A percentile compares a stretch with the other conserved stretches of the same genome.
Evolutionary conservation across 2,888 invertebrate genomes (phyloP).

Genomic region (Sphinx pinastri): DNA sequence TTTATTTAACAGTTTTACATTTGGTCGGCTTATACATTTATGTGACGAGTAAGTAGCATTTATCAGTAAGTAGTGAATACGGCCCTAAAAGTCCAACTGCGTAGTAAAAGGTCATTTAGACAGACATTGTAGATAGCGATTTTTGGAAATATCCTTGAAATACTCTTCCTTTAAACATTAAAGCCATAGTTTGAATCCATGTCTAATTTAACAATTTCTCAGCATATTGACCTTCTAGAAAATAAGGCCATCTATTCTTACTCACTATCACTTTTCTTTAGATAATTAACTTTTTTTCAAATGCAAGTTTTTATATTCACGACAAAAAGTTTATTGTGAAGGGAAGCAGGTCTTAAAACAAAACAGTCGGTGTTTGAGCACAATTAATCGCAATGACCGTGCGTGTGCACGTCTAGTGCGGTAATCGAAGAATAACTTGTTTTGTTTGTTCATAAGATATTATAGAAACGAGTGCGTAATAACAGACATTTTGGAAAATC

Average conservation of each 20-base stretch:
- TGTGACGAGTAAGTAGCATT: no score
- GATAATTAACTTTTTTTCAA: constrained; percentile 31
- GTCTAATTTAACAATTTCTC: constrained; percentile 10
- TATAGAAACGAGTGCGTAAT: not conserved
- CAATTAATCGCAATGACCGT: constrained; percentile 55
- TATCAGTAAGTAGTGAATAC: no score
- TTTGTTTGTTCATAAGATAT: not conserved
- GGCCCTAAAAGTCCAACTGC: no score
- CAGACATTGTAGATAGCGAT: no score
- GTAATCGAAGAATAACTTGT: not conserved
- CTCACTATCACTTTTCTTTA: constrained; percentile 37
- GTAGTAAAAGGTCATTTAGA: no score
- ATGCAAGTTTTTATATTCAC: not conserved
- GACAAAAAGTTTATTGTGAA: constrained; percentile 51
- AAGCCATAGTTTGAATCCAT: not conserved
- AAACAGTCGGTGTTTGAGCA: constrained; percentile 35
- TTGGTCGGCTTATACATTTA: no score
- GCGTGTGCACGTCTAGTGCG: constrained; percentile 53
- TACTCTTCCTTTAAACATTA: not conserved
- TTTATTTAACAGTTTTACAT: no score
- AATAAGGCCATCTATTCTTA: constrained; percentile 30
- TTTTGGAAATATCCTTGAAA: no score
- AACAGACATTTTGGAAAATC: not conserved
- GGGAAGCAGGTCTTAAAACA: constrained; percentile 47
- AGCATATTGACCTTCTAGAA: constrained; percentile 38